Conservation (phyloP, 2,888 invertebrate species). For the Mystacides longicornis region DNA sequence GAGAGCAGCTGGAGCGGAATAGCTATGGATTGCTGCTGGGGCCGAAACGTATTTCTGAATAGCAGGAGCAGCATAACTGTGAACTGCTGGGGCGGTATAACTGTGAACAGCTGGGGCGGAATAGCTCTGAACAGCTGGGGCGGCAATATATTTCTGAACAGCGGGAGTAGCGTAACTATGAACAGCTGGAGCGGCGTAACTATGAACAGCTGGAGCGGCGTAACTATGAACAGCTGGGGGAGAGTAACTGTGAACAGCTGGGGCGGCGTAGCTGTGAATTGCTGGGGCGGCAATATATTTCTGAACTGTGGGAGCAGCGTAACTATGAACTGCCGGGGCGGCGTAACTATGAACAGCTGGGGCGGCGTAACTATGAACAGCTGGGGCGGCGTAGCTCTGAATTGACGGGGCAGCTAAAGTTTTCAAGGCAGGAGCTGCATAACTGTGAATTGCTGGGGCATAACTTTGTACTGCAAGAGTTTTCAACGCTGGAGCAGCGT, state of each 20-base stretch:
- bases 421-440: conserved; percentile 18
- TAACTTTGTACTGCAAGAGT: conserved; percentile 30
- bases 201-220: conserved; percentile 26
- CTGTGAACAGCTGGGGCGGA: conserved; percentile 25
- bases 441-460: conserved; percentile 12
- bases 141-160: conserved; percentile 28
- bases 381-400: conserved; percentile 21
- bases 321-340: conserved; percentile 29
- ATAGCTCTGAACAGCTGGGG: conserved; percentile 28
- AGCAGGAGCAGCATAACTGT: conserved; percentile 26
- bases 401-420: conserved; percentile 19
- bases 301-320: conserved; percentile 27
- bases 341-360: conserved; percentile 31
- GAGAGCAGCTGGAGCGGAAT: conserved; percentile 27
- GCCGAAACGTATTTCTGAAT: conserved; percentile 27
- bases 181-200: conserved; percentile 25
- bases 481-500: conserved; percentile 29
- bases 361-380: conserved; percentile 26
- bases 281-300: conserved; percentile 20
- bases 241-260: conserved; percentile 18
- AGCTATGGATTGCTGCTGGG: conserved; percentile 27
- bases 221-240: conserved; percentile 18
- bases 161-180: conserved; percentile 26
- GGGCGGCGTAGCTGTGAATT: conserved; percentile 25
- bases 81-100: conserved; percentile 26